Evolutionary conservation across 2,888 invertebrate species (phyloP), one percentile per base, ranked within the genome.

Genomic region (Drosophila seclusa): DNA sequence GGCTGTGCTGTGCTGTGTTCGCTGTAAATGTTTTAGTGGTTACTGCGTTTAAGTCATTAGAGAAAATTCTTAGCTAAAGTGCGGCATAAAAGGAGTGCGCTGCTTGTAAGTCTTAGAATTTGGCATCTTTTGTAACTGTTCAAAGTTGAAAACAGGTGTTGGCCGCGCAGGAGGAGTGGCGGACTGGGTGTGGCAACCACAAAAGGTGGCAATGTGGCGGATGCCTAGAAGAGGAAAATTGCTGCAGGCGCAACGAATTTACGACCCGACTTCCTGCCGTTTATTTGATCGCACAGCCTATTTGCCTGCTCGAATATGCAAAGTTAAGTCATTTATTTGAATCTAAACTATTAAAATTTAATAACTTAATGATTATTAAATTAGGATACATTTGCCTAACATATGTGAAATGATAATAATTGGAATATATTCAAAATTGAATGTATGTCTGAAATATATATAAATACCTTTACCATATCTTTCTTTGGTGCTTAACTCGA

Each of bases 21-120:
- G 89, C 74, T 86, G 87, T 83, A 88, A 87, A 83, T 82, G 87
- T 82, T 82, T 87, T 80, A 87, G 87, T 82, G 90, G 89, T 82
- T 89, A 70, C 87, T 78, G 89, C 85, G 85, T 88, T 90, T 87
- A 89, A 85, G 89, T 86, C 90, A 90, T 89, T 85, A 88, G 90
- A 78, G 76, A 80, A 88, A 90, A 88, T 90, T 85, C 90, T 68
- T 90, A 73, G 78, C 82, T 80, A 77, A 86, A 86, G 87, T 86
- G 83, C 73, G 68, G 74, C 72, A 73, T 68, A 62, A 79, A 82
- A 77, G 65, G 79, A 82, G 85, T 71, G 54, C 21, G 50, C 50
- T 42, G n/a, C 52, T 52, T 71, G 45, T 50, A 62, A 54, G 78
- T 73, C 78, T 78, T 67, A 73, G 73, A 78, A 81, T 79, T 75